Evolutionary conservation across 2,113 vertebrate species (phyloP).

Genomic region (Picathartes gymnocephalus): DNA sequence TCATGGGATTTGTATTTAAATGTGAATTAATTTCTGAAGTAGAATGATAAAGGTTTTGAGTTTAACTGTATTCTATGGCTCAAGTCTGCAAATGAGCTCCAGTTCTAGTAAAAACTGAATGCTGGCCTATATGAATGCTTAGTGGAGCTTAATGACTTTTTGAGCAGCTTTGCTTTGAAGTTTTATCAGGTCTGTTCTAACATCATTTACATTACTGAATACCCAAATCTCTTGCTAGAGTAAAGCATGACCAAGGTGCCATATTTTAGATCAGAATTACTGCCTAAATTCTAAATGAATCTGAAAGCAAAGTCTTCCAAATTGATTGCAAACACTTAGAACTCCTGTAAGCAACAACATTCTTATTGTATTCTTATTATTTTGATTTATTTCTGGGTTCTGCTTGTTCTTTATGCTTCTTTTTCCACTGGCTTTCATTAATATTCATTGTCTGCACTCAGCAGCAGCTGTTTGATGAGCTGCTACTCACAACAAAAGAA

Average conservation of each 20-base stretch:
- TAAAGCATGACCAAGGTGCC: background rate
- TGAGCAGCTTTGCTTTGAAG: constrained; percentile 2
- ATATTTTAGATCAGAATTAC: background rate
- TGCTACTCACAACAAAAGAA: background rate
- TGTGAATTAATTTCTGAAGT: background rate
- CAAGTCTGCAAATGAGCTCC: background rate
- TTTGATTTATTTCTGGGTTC: background rate
- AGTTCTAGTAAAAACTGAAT: background rate
- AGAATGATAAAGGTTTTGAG: background rate
- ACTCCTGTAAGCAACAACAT: background rate
- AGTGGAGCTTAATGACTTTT: constrained; percentile 10
- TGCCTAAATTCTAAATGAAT: background rate
- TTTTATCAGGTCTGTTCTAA: background rate
- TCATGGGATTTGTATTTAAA: background rate
- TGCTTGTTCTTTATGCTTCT: background rate
- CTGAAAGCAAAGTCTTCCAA: background rate
- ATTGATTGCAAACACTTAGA: constrained; percentile 32
- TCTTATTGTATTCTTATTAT: background rate
- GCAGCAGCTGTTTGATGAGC: constrained; percentile 12
- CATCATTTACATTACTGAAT: background rate
- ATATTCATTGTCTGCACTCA: constrained; percentile 37
- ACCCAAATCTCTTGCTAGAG: background rate
- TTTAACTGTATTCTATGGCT: background rate
- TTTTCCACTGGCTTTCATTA: constrained; percentile 8
- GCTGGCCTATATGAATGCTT: background rate